Evolutionary conservation across 2,113 vertebrate genomes (phyloP), one percentile per base, ranked within the genome.

Genomic region (Rafetus swinhoei): DNA sequence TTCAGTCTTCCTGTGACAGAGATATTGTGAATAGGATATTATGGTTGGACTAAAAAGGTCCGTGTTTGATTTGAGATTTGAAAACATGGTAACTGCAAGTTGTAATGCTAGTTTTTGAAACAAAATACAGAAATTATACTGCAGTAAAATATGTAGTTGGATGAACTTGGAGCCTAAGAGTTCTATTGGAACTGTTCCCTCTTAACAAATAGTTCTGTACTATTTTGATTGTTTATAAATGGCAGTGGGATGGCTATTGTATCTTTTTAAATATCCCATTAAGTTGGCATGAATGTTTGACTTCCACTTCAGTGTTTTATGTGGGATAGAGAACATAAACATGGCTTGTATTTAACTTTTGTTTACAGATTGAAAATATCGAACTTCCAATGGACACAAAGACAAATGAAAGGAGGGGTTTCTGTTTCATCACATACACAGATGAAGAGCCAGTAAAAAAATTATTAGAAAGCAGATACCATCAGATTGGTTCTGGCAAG

Each of bases 351-450:
- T 35, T 12, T 1, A 3, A 72, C 90, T 94, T 94, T 79, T 93
- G 2, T 32, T 98, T 97, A 87, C 95, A 99, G 99, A 99, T 99
- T 90, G 99, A 99, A 97, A 99, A 98, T 85, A 99, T 99, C 87
- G 99, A 99, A 92, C 98, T 99, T 93, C 99, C 99, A 1, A 98
- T 99, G 97, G 99, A 99, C 95, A 99, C 98, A 91, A 99, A 99
- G 95, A 99, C 99, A 0, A 99, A 99, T 29, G 98, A 99, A 82
- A 98, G 99, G 92, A 98, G 99, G 53, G 99, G 99, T 16, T 99
- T 99, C 93, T 99, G 99, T 96, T 99, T 99, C 89, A 98, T 99
- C 84, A 99, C 99, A 0, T 99, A 98, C 1, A 98, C 98, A 91
- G 98, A 98, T 0, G 99, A 99, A 96, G 99, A 99, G n/a, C 99